Evolutionary conservation across 2,797 vertebrate genomes (phyloP), one percentile per base, ranked within the genome.

Genomic region (Urophycis tenuis): DNA sequence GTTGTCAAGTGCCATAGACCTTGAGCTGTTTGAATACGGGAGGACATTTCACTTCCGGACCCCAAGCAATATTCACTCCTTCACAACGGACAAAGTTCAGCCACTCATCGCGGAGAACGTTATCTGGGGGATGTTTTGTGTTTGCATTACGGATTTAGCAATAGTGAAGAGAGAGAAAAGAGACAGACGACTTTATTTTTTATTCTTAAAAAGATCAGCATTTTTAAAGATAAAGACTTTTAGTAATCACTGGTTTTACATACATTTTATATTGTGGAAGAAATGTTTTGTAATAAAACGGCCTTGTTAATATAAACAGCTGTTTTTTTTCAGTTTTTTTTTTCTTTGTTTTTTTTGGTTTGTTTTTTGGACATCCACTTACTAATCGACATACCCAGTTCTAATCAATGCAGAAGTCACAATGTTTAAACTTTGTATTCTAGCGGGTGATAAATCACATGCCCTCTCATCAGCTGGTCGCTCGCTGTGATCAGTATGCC

Each of bases 1-100:
- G 89, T 90, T 91, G 91, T 94, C 92, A 95, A 95, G 95, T 98
- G 95, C 96, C 96, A 96, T 94, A 96, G 93, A 98, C 94, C 94
- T 94, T 90, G 94, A 95, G 94, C 94, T 96, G 94, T 96, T 95
- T 90, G 88, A 91, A 87, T n/a, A 78, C 87, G 91, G 86, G 85
- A 72, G 69, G 80, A 87, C 83, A 83, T 76, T 83, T 80, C 90
- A 89, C 89, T 88, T 67, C 87, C 92, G 79, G 90, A 89, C 91
- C 91, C 90, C 87, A 81, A 96, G 95, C 95, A 95, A 95, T 96
- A 96, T 88, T 93, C 90, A 87, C 81, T 91, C 77, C 89, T 92
- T 86, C 84, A 85, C 87, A 75, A 87, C 90, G 85, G 84, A 86
- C 84, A 85, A 87, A 74, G 83, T 49, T 29, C n/a, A 67, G 25